These are phyloP conservation scores for Zaprionus kolodkinae DNA, from an alignment of 1,140 invertebrate species.

Conservation along the genomic window DNA sequence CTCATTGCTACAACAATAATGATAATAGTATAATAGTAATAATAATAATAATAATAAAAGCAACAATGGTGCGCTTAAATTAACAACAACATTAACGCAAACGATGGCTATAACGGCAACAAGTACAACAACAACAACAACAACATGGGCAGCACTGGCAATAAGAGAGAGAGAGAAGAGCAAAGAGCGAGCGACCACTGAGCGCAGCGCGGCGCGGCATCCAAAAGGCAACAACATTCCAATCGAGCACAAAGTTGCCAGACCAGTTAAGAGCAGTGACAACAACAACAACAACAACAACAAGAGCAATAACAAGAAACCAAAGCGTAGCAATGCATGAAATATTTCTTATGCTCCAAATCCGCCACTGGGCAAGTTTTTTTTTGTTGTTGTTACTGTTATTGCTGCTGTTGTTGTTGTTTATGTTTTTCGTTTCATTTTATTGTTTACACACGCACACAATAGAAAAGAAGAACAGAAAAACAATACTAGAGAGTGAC, in stretches of 20 bases:
- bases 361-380: conserved; percentile 63
- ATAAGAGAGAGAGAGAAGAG: conserved; percentile 6
- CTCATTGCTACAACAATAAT: conserved; percentile 27
- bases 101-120: conserved; percentile 31
- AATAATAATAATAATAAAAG: conserved; percentile 29
- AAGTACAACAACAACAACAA: conserved; percentile 25
- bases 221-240: conserved; percentile 77
- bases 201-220: conserved; percentile 12
- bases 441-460: conserved; percentile 31
- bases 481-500: conserved; percentile 4
- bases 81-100: conserved; percentile 25
- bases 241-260: conserved; percentile 73
- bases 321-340: conserved; percentile 59
- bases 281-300: conserved; percentile 52
- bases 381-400: conserved; percentile 25
- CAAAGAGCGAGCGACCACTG: conserved; percentile 23
- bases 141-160: conserved; percentile 22
- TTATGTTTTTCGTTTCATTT: conserved; percentile 21
- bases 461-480: conserved; percentile 9
- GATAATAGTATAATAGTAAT: conserved; percentile 21
- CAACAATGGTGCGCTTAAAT: conserved; percentile 18
- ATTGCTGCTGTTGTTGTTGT: conserved; percentile 11
- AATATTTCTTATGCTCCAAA: conserved; percentile 78
- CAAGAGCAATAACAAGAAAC: conserved; percentile 33
- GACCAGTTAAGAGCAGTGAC: conserved; percentile 68